Evolutionary conservation across 2,888 invertebrate genomes (phyloP), one percentile per base, ranked within the genome.

Genomic region (Leptothorax acervorum): DNA sequence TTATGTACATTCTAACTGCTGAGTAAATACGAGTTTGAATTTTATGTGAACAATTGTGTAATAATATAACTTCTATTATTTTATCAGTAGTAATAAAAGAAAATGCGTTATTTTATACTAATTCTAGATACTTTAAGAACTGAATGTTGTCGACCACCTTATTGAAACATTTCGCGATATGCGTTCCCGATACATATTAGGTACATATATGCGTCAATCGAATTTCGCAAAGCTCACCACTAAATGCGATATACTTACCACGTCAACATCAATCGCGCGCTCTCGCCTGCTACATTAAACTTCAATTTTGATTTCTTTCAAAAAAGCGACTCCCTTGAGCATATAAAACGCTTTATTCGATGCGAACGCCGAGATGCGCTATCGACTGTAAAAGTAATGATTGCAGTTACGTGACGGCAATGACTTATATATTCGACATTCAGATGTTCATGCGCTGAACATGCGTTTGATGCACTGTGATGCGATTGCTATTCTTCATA

Each of bases 321-420:
- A 76, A 65, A 8, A 53, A 53, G 28, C 18, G 39, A 42, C 18
- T 42, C 18, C 18, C 18, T 28, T 18, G 18, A 76, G 65, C 53
- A 48, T 11, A 39, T 53, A 65, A 65, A 76, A 2, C 18, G 53
- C 23, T 65, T 76, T 73, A 68, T 66, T 23, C 23, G 31, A 48
- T 35, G 63, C 9, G 23, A 83, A 48, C 55, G 15, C 23, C 23
- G 53, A 68, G 23, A 15, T 31, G 60, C n/a, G 35, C 51, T 45
- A 57, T 85, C 57, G 73, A 57, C 51, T 74, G 82, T 81, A 62
- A 82, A 86, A 86, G 84, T 88, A 85, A 88, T 76, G 82, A 86
- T 75, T 31, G 51, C 66, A 57, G 23, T 5, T 51, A 51, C 39
- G 48, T 35, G 31, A 35, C 35, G 2, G n/a, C 23, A 9, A 35